These are phyloP conservation scores for Trachemys scripta DNA, from an alignment of 2,113 vertebrate species.

Conservation along the genomic window DNA sequence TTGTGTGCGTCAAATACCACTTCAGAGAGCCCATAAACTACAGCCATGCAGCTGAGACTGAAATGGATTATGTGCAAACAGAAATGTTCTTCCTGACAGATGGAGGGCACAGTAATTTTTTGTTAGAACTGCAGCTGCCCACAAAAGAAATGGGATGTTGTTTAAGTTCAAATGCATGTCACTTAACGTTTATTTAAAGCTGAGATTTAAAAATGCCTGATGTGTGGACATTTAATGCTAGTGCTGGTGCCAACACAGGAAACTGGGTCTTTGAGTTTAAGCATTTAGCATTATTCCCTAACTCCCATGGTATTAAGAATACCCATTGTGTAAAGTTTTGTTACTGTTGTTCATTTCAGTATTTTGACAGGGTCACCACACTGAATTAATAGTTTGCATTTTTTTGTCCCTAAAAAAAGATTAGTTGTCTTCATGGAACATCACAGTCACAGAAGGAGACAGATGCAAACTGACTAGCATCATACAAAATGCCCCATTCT, in stretches of 20 bases:
- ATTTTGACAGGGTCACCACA: slow-evolving; percentile 45
- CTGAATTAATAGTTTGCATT: slow-evolving; percentile 48
- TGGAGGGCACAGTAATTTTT: not conserved
- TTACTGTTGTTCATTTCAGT: slow-evolving; percentile 25
- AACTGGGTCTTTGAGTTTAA: slow-evolving; percentile 49
- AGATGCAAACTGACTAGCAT: not conserved
- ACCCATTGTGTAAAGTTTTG: not conserved
- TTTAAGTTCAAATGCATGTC: slow-evolving; percentile 17
- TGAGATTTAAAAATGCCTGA: slow-evolving; percentile 52
- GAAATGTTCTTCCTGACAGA: not conserved
- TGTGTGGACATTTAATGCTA: slow-evolving; percentile 46
- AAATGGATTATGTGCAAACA: not conserved
- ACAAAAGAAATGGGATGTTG: not conserved
- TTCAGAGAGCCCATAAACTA: not conserved
- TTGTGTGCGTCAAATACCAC: not conserved
- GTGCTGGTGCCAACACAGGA: slow-evolving; percentile 42
- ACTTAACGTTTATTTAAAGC: slow-evolving; percentile 55
- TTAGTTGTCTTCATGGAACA: slow-evolving; percentile 36
- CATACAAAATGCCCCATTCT: not conserved
- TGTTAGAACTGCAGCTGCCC: not conserved
- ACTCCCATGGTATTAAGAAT: slow-evolving; percentile 34
- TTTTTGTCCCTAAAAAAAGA: slow-evolving; percentile 8
- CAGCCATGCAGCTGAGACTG: not conserved
- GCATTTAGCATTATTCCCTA: slow-evolving; percentile 50
- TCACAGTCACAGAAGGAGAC: slow-evolving; percentile 22